Evolutionary conservation across 64 coral and sea anemone species (phyloP), one percentile per base, ranked within the genome.

Genomic region (Orbicella faveolata): DNA sequence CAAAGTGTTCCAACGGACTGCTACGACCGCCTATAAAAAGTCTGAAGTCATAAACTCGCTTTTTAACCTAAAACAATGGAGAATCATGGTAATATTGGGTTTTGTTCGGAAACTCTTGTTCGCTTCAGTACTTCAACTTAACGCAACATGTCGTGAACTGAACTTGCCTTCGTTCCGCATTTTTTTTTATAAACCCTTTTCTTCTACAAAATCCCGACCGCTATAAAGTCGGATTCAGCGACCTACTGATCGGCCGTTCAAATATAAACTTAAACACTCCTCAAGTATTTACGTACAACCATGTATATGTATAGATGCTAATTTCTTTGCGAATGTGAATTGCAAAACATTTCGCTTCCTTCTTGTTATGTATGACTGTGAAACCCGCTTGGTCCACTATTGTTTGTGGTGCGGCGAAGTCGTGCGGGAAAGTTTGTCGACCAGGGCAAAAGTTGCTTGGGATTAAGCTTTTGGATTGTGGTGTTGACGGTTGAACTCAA

Each of bases 261-360:
- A 88, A 76, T 79, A 87, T 87, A 81, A 87, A 92, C 78, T 92
- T 92, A 92, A 92, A 92, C 90, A 92, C 78, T 87, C 41, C 62
- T 80, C 77, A 76, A 87, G 83, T 92, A 92, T 92, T 92, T 92
- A 87, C 83, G 90, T 87, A 87, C 82, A 81, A 62, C 70, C 72
- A 20, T 92, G 90, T 92, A 92, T 92, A 92, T 92, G 90, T 92
- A 92, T 92, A 92, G 83, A 92, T 92, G 90, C 90, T 78, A 92
- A 92, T 92, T 72, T 75, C 67, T 73, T 85, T 85, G 17, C 79
- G 82, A 91, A 84, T 73, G 69, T 91, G 89, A 91, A 91, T 91
- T 85, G 80, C 89, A 84, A 91, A 91, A 91, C 81, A 91, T 83
- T 83, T 74, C 79, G 18, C 25, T 90, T 90, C 89, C 80, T 75